Evolutionary conservation across 2,888 invertebrate genomes (phyloP).

Genomic region (Limnephilus marmoratus): DNA sequence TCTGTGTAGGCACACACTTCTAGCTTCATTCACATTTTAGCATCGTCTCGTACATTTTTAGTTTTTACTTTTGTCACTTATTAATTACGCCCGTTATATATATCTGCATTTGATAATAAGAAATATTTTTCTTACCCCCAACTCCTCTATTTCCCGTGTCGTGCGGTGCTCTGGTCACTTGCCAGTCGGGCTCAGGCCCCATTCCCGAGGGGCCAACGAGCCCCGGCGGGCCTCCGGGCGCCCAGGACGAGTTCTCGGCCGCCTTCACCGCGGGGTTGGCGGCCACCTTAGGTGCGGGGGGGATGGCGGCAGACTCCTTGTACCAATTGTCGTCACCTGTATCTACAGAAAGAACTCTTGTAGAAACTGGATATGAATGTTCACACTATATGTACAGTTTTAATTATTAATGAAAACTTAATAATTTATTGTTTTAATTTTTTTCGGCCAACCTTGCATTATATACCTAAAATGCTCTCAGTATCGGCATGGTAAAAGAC

Average conservation of each 20-base stretch:
- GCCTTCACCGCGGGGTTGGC: conserved; percentile 69
- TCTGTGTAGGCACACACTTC: too few relatives aligned
- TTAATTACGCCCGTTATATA: too few relatives aligned
- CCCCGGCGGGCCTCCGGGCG: conserved; percentile 52
- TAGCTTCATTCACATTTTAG: too few relatives aligned
- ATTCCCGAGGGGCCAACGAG: conserved; percentile 68
- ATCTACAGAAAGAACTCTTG: conserved; percentile 65
- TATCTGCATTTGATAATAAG: neutral
- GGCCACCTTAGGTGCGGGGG: conserved; percentile 75
- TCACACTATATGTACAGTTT: too few relatives aligned
- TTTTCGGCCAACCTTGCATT: too few relatives aligned
- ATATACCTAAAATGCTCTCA: too few relatives aligned
- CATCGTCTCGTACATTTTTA: too few relatives aligned
- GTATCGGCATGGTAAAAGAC: too few relatives aligned
- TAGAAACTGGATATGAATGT: neutral
- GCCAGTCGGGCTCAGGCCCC: conserved; percentile 62
- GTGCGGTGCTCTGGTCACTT: conserved; percentile 60
- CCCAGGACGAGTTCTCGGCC: conserved; percentile 69
- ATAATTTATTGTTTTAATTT: too few relatives aligned
- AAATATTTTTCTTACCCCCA: conserved; percentile 24
- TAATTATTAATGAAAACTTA: too few relatives aligned
- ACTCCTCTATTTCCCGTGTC: conserved; percentile 42
- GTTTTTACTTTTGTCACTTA: too few relatives aligned
- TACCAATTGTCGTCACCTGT: conserved; percentile 77
- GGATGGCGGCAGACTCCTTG: conserved; percentile 77